A percentile compares a stretch with the other conserved stretches of the same genome.
phyloP scores from a whole-genome alignment of 2,888 invertebrate genomes.

The Sarcophaga variegata region DNA sequence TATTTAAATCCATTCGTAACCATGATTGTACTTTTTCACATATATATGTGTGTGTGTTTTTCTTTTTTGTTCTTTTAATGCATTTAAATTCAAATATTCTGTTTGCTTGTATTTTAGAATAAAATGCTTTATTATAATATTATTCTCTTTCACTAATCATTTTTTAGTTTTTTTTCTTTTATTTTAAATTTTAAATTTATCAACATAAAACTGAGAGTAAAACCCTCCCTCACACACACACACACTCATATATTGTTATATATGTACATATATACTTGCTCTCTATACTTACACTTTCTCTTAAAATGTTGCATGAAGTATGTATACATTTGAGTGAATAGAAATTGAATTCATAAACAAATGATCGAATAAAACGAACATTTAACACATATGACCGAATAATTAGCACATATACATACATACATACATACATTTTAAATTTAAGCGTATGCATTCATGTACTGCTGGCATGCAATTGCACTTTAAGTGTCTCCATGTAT shows the following conservation, averaged over 20 bases:
- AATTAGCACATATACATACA: background rate
- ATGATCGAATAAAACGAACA: too few species aligned
- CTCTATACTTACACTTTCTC: too few species aligned
- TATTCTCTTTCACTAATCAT: too few species aligned
- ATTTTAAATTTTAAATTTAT: constrained; percentile 33
- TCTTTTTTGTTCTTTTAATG: background rate
- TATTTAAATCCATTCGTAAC: constrained; percentile 15
- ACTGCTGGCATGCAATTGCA: background rate
- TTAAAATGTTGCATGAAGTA: too few species aligned
- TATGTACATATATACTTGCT: too few species aligned
- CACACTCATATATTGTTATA: too few species aligned
- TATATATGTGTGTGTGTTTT: too few species aligned
- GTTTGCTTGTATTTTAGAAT: constrained; percentile 55
- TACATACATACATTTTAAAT: background rate
- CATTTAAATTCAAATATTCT: constrained; percentile 46
- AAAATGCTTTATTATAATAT: constrained; percentile 35
- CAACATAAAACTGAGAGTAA: constrained; percentile 18
- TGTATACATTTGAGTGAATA: too few species aligned
- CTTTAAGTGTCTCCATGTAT: too few species aligned
- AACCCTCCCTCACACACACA: too few species aligned
- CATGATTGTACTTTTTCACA: constrained; percentile 5
- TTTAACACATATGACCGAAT: background rate
- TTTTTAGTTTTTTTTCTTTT: background rate
- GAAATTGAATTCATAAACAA: too few species aligned
- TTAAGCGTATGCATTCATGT: background rate